A percentile compares a stretch with the other conserved stretches of the same genome.
These are phyloP conservation scores for Cheilosia pagana DNA, from an alignment of 2,888 invertebrate genomes.

Conservation along the genomic window DNA sequence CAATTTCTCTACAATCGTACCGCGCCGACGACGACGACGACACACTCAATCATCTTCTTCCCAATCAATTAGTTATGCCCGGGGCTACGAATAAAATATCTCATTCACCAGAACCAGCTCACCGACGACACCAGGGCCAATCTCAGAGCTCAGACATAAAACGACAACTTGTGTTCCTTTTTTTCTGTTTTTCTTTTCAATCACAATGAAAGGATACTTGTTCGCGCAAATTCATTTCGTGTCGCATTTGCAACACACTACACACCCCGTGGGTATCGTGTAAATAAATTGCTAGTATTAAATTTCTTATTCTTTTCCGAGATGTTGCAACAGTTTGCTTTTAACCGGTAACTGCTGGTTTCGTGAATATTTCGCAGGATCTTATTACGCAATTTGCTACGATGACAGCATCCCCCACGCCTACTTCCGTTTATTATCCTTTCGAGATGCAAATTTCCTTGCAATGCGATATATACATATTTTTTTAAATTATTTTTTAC, in stretches of 20 bases:
- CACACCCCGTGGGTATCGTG: constrained; percentile 60
- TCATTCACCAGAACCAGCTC: constrained; percentile 36
- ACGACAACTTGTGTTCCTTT: constrained; percentile 33
- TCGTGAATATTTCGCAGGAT: constrained; percentile 42
- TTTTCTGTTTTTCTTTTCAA: constrained; percentile 14
- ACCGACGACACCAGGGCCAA: constrained; percentile 33
- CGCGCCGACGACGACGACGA: constrained; percentile 17
- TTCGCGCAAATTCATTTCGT: constrained; percentile 48
- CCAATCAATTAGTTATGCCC: constrained; percentile 66
- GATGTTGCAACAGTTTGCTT: constrained; percentile 62
- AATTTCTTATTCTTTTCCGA: constrained; percentile 51
- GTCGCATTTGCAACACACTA: constrained; percentile 67
- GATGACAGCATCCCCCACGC: constrained; percentile 58
- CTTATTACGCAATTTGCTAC: constrained; percentile 67
- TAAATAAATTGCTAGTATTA: constrained; percentile 53
- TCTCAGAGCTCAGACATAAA: constrained; percentile 44
- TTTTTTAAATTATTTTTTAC: constrained; percentile 11
- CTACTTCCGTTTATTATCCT: constrained; percentile 69
- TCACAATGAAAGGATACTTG: constrained; percentile 42
- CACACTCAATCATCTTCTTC: constrained; percentile 67
- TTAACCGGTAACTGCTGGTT: constrained; percentile 61
- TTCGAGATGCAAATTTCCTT: constrained; percentile 60
- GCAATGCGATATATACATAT: constrained; percentile 13
- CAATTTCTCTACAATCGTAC: constrained; percentile 37
- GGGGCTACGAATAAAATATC: constrained; percentile 58